Percentiles rank a stretch among this genome's conserved stretches.
Conservation (phyloP, 2,113 vertebrate species). For the Rhinoderma darwinii region DNA sequence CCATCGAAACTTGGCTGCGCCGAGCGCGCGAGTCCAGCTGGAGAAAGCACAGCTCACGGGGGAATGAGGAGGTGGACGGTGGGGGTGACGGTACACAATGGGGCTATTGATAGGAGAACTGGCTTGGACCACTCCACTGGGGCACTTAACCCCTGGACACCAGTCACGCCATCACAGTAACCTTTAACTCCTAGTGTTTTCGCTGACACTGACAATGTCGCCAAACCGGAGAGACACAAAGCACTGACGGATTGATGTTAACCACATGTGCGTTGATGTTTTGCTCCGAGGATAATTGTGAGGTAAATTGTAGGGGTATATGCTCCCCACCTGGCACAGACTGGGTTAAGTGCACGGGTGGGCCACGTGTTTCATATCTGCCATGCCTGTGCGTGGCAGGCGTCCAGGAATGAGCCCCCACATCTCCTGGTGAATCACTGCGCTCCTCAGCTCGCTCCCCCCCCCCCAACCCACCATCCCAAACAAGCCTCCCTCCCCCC, state of each 20-base stretch:
- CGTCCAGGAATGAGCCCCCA: conserved; percentile 53
- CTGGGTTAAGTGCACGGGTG: conserved; percentile 54
- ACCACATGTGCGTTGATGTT: neutral
- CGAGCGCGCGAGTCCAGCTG: conserved; percentile 15
- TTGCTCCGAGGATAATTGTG: no score
- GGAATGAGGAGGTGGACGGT: neutral
- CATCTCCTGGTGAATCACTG: conserved; percentile 56
- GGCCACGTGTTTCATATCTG: conserved; percentile 57
- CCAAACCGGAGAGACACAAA: neutral
- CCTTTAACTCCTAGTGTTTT: conserved; percentile 14
- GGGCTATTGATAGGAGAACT: conserved; percentile 30
- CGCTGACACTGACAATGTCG: neutral
- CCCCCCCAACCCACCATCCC: conserved; percentile 13
- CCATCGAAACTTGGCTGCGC: neutral
- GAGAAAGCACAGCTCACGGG: conserved; percentile 16
- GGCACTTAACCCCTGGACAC: conserved; percentile 47
- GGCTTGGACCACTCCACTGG: conserved; percentile 42
- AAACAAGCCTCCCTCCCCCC: conserved; percentile 42
- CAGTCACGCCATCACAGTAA: neutral
- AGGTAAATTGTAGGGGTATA: neutral
- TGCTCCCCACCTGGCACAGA: conserved; percentile 22
- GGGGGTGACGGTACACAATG: conserved; percentile 34
- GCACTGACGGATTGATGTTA: neutral
- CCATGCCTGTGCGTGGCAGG: conserved; percentile 54
- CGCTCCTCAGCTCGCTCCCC: conserved; percentile 33